Conservation (phyloP, 1,140 invertebrate species). For the Zaprionus ornatus region DNA sequence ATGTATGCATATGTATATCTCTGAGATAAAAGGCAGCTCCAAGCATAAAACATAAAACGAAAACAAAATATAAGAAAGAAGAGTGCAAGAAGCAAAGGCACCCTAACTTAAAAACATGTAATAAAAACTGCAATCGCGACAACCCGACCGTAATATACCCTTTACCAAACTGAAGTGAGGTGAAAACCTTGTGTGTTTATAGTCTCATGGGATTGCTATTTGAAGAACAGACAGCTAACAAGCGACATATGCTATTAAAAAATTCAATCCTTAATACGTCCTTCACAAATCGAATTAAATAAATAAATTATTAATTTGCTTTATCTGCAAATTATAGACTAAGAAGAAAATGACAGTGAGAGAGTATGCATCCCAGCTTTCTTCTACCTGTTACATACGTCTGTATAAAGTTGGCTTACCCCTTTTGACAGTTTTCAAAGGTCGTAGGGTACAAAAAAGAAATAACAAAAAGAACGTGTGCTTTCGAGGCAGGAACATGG, state of each 20-base stretch:
- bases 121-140: slow-evolving; percentile 45
- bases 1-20: slow-evolving; percentile 9
- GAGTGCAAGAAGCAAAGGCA: slow-evolving; percentile 24
- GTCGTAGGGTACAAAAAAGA: slow-evolving; percentile 26
- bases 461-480: slow-evolving; percentile 43
- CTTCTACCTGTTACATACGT: neutral
- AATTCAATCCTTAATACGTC: too few species aligned
- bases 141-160: neutral
- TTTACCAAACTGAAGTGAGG: too few species aligned
- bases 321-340: too few species aligned
- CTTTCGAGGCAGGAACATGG: slow-evolving; percentile 7
- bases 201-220: too few species aligned
- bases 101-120: slow-evolving; percentile 45
- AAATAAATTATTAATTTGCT: too few species aligned
- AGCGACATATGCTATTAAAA: too few species aligned
- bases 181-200: too few species aligned
- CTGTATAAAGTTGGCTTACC: neutral
- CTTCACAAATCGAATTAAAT: too few species aligned
- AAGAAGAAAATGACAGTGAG: too few species aligned
- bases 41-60: slow-evolving; percentile 39
- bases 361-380: too few species aligned
- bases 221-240: too few species aligned
- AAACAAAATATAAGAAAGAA: slow-evolving; percentile 50
- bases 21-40: slow-evolving; percentile 67
- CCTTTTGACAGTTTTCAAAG: neutral